A percentile compares a stretch with the other conserved stretches of the same genome.
These are phyloP conservation scores for Tenthredo livida DNA, from an alignment of 2,888 invertebrate species.

Conservation along the genomic window DNA sequence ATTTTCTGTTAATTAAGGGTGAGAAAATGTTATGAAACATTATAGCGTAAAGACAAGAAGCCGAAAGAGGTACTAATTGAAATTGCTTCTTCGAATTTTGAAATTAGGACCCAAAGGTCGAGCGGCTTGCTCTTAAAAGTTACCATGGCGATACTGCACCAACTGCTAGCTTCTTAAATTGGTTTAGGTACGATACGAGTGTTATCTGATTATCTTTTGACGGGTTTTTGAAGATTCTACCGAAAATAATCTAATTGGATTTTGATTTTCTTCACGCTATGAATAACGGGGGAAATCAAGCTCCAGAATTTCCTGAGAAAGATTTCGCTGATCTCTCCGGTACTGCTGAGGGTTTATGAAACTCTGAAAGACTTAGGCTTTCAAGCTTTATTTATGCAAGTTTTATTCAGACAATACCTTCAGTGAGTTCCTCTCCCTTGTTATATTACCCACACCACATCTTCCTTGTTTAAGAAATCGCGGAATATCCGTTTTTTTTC, in stretches of 20 bases:
- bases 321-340: neutral
- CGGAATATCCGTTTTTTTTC: neutral
- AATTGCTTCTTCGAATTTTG: neutral
- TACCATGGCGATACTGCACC: neutral
- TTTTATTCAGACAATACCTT: conserved; percentile 24
- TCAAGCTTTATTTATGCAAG: neutral
- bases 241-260: conserved; percentile 10
- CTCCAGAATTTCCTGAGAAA: neutral
- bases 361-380: neutral
- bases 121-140: neutral
- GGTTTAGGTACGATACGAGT: neutral
- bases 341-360: neutral
- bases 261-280: neutral
- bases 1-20: neutral
- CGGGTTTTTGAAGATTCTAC: neutral
- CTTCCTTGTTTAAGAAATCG: neutral
- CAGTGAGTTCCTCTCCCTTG: neutral
- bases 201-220: neutral
- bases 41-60: neutral
- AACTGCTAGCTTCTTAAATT: neutral
- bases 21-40: neutral
- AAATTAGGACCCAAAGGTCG: neutral
- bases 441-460: neutral
- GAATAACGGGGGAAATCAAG: neutral
- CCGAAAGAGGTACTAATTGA: neutral